These are phyloP conservation scores for Lagopus muta DNA, from an alignment of 2,113 vertebrate genomes.

Conservation along the genomic window DNA sequence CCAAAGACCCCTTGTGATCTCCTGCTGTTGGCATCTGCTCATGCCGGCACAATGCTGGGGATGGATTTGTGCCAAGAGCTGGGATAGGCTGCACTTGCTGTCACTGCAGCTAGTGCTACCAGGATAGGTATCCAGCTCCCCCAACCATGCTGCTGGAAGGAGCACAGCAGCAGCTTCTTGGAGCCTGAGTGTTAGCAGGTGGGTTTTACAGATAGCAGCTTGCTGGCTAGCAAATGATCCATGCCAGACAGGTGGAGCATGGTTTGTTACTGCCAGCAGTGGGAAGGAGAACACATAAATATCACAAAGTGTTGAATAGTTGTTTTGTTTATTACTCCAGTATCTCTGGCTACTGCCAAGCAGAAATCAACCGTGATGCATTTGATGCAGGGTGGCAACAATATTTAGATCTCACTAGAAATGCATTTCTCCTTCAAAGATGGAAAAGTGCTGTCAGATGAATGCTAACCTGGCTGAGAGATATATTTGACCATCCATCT, in stretches of 20 bases:
- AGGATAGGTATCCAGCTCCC: not conserved
- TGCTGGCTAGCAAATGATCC: not conserved
- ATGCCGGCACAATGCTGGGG: accelerated
- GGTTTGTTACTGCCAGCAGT: not conserved
- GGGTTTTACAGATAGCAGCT: not conserved
- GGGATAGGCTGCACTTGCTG: not conserved
- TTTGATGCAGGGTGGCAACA: not conserved
- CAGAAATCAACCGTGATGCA: not conserved
- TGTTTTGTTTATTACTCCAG: not conserved
- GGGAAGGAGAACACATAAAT: not conserved
- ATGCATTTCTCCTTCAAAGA: not conserved
- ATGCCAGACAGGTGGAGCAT: not conserved
- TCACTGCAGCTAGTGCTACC: not conserved
- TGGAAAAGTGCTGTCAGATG: not conserved
- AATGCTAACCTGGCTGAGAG: not conserved
- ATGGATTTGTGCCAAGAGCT: not conserved
- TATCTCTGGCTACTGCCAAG: not conserved
- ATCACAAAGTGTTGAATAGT: not conserved
- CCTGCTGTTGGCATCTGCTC: not conserved
- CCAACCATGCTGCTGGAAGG: not conserved
- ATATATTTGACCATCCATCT: not conserved
- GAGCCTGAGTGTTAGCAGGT: not conserved
- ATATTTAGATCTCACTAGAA: not conserved
- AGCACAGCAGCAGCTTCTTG: not conserved
- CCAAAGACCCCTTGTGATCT: not conserved